Evolutionary conservation across 2,113 vertebrate species (phyloP).

Genomic region (Xiphophorus maculatus): DNA sequence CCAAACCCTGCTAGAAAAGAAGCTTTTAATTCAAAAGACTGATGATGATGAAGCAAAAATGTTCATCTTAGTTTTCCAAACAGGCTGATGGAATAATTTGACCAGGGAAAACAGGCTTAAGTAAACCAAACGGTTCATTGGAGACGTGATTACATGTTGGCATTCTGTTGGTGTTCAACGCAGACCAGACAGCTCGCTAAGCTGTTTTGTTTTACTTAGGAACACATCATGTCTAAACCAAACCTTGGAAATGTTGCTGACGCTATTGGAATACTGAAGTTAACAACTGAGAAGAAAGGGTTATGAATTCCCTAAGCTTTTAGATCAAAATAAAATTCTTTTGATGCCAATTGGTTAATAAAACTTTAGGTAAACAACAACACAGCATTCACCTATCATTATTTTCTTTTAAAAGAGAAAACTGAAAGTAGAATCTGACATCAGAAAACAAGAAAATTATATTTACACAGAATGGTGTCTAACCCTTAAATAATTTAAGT

Average conservation of each 20-base stretch:
- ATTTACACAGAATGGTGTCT: too few relatives aligned
- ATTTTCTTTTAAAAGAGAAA: too few relatives aligned
- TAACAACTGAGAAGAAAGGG: not conserved
- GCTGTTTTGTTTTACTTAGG: constrained; percentile 23
- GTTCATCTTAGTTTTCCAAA: constrained; percentile 18
- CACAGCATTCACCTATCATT: too few relatives aligned
- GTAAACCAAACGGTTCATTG: constrained; percentile 55
- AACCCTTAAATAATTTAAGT: too few relatives aligned
- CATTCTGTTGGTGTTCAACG: constrained; percentile 23
- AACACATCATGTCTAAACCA: constrained; percentile 9
- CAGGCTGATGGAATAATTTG: constrained; percentile 40
- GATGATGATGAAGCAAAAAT: constrained; percentile 34
- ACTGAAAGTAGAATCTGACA: too few relatives aligned
- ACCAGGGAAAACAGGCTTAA: constrained; percentile 46
- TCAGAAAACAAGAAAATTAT: too few relatives aligned
- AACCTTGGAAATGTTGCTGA: not conserved
- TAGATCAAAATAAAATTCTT: not conserved
- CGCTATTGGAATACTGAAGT: not conserved
- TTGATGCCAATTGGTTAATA: too few relatives aligned
- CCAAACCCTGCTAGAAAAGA: constrained; percentile 4
- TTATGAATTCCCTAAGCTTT: not conserved
- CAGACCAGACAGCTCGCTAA: constrained; percentile 22
- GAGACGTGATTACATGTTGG: constrained; percentile 50
- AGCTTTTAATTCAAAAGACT: not conserved
- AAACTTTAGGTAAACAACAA: too few relatives aligned